Evolutionary conservation across 1,140 invertebrate species (phyloP), one percentile per base, ranked within the genome.

Genomic region (Saxidomus purpurata): DNA sequence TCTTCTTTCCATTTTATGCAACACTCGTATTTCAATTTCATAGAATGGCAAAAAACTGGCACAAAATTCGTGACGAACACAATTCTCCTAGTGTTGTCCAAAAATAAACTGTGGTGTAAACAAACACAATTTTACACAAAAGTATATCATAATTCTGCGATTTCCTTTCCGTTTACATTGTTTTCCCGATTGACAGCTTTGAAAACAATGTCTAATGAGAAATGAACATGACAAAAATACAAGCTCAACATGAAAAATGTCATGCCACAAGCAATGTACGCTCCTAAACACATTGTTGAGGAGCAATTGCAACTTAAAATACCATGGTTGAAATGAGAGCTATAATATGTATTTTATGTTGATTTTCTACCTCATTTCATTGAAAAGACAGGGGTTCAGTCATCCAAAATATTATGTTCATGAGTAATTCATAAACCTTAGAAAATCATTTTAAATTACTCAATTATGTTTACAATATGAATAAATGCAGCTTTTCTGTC

Each of bases 311-410:
- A n/a, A n/a, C n/a, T n/a, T n/a, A n/a, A n/a, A n/a, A n/a, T n/a
- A n/a, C n/a, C n/a, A n/a, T n/a, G n/a, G n/a, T n/a, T n/a, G n/a
- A n/a, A n/a, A n/a, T n/a, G n/a, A n/a, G n/a, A n/a, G n/a, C n/a
- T n/a, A n/a, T 8, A 67, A n/a, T 31, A 25, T 31, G 31, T 31
- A 59, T 59, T 67, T 25, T 28, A 31, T 17, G 19, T 28, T 67
- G n/a, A 71, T 71, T 71, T 71, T 71, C 34, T 28, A 38, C 67
- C 11, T 40, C 25, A 71, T 38, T 71, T 38, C 67, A 71, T 71
- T 38, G 34, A 15, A 43, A 71, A 38, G 36, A 22, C 1, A 13
- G 36, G 67, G n/a, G 67, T 71, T 71, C 17, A 71, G 36, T 71
- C 67, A 71, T 71, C 34, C 67, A 71, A 15, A 38, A 71, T 8